These are phyloP conservation scores for Tonatia bakeri DNA, from an alignment of 2,113 vertebrate genomes.

Conservation along the genomic window DNA sequence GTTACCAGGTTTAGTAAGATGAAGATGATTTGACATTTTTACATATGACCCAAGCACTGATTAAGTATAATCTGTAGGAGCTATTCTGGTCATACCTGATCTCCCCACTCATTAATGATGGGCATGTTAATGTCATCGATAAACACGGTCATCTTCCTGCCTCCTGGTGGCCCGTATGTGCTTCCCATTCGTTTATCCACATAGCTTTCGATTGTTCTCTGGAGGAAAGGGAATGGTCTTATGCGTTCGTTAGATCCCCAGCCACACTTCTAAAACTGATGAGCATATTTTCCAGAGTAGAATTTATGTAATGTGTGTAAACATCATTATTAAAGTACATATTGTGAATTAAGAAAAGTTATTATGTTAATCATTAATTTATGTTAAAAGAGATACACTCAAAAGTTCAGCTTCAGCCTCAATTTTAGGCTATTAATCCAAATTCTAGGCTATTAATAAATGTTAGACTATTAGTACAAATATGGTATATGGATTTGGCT, in stretches of 20 bases:
- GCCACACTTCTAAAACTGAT: background rate
- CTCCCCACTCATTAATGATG: constrained; percentile 87
- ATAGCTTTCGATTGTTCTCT: constrained; percentile 86
- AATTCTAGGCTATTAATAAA: background rate
- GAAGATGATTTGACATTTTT: background rate
- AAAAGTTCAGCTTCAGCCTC: background rate
- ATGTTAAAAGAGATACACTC: background rate
- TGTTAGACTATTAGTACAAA: background rate
- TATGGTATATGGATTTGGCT: background rate
- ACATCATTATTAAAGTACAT: background rate
- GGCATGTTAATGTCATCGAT: constrained; percentile 88
- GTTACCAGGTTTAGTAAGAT: background rate
- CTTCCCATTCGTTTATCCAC: constrained; percentile 84
- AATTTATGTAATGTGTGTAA: background rate
- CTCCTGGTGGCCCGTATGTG: constrained; percentile 84
- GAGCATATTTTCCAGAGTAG: background rate
- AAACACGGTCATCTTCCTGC: constrained; percentile 86
- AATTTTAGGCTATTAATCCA: background rate
- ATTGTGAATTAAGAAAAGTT: background rate
- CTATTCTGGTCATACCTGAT: constrained; percentile 80
- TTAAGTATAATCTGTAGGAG: background rate
- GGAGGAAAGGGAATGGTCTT: background rate
- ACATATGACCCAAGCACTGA: background rate
- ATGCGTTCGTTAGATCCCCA: background rate
- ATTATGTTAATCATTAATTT: background rate